Evolutionary conservation across 2,113 vertebrate species (phyloP).

Genomic region (Rissa tridactyla): DNA sequence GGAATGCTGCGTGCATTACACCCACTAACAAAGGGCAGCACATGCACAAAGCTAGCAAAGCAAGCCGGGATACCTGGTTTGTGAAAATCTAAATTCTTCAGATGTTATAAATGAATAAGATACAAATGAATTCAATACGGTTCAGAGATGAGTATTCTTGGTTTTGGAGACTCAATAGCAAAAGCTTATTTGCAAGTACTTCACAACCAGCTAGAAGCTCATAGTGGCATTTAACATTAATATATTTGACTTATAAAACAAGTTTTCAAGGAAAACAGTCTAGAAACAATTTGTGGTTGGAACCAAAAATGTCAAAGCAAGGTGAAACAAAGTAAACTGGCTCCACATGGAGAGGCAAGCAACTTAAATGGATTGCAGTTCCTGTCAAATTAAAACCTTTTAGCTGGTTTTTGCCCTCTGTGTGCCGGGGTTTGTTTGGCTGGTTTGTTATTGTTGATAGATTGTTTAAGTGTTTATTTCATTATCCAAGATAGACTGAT

Average conservation of each 20-base stretch:
- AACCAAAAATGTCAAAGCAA: not conserved
- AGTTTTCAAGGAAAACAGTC: not conserved
- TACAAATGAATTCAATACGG: accelerated
- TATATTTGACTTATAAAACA: not conserved
- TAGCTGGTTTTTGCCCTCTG: not conserved
- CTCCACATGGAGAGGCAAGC: not conserved
- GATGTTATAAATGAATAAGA: not conserved
- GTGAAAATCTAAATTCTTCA: not conserved
- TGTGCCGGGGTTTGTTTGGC: not conserved
- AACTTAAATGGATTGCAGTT: not conserved
- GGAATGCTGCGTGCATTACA: not conserved
- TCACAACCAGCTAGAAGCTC: not conserved
- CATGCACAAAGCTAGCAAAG: not conserved
- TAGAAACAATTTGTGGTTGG: not conserved
- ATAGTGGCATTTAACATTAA: not conserved
- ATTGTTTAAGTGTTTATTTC: not conserved
- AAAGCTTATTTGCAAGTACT: not conserved
- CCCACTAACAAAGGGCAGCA: not conserved
- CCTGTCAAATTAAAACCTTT: not conserved
- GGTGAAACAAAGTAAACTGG: not conserved
- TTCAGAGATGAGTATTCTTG: not conserved
- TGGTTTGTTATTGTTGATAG: not conserved
- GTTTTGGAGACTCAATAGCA: not conserved
- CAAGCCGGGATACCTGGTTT: not conserved
- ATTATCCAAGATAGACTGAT: not conserved